Percentiles rank a stretch among this genome's conserved stretches.
Conservation (phyloP, 2,797 vertebrate genomes). For the Melanotaenia nigrans region DNA sequence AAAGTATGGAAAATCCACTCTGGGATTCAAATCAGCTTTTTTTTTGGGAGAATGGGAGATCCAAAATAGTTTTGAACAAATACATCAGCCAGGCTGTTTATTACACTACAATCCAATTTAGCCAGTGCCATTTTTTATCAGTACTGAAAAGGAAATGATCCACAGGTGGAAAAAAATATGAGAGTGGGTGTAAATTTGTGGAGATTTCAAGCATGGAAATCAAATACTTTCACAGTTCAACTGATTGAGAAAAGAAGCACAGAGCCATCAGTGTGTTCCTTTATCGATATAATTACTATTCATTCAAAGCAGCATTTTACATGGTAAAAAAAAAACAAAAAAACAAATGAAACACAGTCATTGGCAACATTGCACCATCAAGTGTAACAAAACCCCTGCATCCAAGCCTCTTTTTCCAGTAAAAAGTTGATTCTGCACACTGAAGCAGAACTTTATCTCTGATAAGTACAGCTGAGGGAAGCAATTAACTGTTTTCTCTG, state of each 20-base stretch:
- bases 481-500: too few species aligned
- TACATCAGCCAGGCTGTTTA: not conserved
- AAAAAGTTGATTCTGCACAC: too few species aligned
- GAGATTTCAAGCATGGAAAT: not conserved
- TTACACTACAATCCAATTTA: not conserved
- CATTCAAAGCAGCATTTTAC: not conserved
- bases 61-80: not conserved
- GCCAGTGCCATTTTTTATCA: not conserved
- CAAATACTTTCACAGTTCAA: not conserved
- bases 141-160: not conserved
- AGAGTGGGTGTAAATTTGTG: not conserved
- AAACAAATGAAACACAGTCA: not conserved
- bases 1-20: slow-evolving; percentile 46
- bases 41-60: not conserved
- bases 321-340: not conserved
- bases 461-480: too few species aligned
- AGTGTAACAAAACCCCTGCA: too few species aligned
- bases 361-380: not conserved
- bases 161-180: not conserved
- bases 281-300: not conserved
- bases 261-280: not conserved
- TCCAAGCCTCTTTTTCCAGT: not conserved
- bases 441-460: too few species aligned
- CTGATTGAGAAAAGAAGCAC: not conserved
- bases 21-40: not conserved